A percentile compares a stretch with the other conserved stretches of the same genome.
phyloP scores from a whole-genome alignment of 1,140 invertebrate species.

The Steinernema feltiae region DNA sequence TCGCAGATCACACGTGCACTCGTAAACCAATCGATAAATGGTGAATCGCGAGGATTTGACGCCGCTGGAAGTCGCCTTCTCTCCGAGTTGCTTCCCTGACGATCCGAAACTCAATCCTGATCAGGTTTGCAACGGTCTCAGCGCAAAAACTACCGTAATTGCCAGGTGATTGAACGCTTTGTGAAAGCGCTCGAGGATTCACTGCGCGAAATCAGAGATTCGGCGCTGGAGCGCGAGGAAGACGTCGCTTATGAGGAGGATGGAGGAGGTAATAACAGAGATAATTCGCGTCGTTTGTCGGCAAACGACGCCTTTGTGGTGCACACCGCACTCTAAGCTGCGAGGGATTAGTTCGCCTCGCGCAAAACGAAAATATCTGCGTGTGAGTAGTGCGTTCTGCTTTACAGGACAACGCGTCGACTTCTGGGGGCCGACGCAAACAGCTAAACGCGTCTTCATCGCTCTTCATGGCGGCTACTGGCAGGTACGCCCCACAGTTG shows the following conservation, averaged over 20 bases:
- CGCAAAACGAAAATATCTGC: no score
- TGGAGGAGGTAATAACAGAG: not conserved
- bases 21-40: not conserved
- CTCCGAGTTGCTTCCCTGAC: not conserved
- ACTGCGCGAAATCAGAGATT: not conserved
- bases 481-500: not conserved
- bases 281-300: not conserved
- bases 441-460: not conserved
- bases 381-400: not conserved
- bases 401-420: not conserved
- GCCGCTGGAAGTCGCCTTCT: not conserved
- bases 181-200: not conserved
- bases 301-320: not conserved
- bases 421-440: not conserved
- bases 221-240: not conserved
- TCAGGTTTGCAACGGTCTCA: not conserved
- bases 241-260: not conserved
- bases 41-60: not conserved
- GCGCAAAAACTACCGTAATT: no score
- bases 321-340: not conserved
- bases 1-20: not conserved
- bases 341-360: not conserved
- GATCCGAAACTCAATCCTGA: not conserved
- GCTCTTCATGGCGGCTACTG: not conserved
- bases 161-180: not conserved